Evolutionary conservation across 2,888 invertebrate species (phyloP).

Genomic region (Dynastes tityus): DNA sequence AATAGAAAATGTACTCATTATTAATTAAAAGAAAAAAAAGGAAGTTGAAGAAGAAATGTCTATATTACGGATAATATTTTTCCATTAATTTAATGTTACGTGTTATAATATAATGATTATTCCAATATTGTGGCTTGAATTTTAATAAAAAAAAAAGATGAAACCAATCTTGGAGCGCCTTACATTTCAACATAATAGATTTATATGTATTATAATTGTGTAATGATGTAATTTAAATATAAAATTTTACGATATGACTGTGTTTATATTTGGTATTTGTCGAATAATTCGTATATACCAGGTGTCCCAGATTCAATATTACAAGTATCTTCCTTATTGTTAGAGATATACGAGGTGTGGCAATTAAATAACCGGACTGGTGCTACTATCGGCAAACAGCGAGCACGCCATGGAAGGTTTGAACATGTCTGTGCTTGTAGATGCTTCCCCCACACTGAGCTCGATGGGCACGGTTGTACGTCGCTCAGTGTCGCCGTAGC

Average conservation of each 20-base stretch:
- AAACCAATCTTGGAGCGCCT: conserved; percentile 14
- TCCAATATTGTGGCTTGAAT: conserved; percentile 2
- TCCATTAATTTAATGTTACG: neutral
- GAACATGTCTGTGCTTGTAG: no score
- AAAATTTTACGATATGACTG: conserved; percentile 26
- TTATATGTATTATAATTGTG: conserved; percentile 23
- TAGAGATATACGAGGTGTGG: no score
- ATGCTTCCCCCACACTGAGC: no score
- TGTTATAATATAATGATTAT: neutral
- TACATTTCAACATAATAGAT: conserved; percentile 16
- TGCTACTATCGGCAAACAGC: no score
- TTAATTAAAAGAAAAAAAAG: neutral
- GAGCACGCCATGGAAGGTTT: no score
- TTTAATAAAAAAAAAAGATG: neutral
- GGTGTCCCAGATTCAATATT: no score
- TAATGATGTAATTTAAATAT: conserved; percentile 37
- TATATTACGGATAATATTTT: neutral
- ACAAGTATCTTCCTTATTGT: no score
- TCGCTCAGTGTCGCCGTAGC: no score
- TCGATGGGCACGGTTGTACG: no score
- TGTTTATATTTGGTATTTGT: conserved; percentile 22
- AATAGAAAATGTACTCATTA: conserved; percentile 8
- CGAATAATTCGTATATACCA: neutral
- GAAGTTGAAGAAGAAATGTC: neutral
- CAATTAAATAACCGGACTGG: no score